A percentile compares a stretch with the other conserved stretches of the same genome.
Evolutionary conservation across 37 sponge, comb jelly and placozoan genomes (phyloP).

Genomic region (Dysidea cf. avara): DNA sequence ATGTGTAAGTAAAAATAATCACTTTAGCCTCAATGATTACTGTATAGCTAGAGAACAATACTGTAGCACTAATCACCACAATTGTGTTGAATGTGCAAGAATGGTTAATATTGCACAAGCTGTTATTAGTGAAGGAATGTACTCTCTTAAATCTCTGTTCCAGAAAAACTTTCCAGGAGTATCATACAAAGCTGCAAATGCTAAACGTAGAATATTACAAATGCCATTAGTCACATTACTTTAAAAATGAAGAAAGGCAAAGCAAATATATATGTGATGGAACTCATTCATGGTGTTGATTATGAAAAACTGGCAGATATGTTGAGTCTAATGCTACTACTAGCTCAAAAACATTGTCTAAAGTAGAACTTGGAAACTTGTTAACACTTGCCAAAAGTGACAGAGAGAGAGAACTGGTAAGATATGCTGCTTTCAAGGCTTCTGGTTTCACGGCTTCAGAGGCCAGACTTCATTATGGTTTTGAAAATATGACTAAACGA

Average conservation of each 20-base stretch:
- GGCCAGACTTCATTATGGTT: constrained; percentile 15
- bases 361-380: constrained; percentile 5
- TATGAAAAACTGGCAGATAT: constrained; percentile 17
- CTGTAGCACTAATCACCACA: background rate
- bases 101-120: background rate
- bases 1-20: constrained; percentile 1
- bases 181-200: constrained; percentile 12
- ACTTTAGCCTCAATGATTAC: constrained; percentile 1
- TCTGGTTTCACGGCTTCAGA: constrained; percentile 9
- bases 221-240: too few relatives aligned
- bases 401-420: constrained; percentile 12
- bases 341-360: background rate
- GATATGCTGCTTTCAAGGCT: constrained; percentile 3
- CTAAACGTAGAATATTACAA: constrained; percentile 16
- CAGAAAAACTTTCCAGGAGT: constrained; percentile 6
- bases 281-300: constrained; percentile 21
- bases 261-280: constrained; percentile 7
- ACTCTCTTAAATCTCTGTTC: background rate
- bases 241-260: constrained; percentile 2
- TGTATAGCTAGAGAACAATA: background rate
- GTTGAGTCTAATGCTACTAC: background rate
- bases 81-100: too few relatives aligned
- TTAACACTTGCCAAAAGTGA: constrained; percentile 12
- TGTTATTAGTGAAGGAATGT: constrained; percentile 2
- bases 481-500: background rate